Evolutionary conservation across 37 sponge, comb jelly and placozoan genomes (phyloP).

Genomic region (Ephydatia muelleri): DNA sequence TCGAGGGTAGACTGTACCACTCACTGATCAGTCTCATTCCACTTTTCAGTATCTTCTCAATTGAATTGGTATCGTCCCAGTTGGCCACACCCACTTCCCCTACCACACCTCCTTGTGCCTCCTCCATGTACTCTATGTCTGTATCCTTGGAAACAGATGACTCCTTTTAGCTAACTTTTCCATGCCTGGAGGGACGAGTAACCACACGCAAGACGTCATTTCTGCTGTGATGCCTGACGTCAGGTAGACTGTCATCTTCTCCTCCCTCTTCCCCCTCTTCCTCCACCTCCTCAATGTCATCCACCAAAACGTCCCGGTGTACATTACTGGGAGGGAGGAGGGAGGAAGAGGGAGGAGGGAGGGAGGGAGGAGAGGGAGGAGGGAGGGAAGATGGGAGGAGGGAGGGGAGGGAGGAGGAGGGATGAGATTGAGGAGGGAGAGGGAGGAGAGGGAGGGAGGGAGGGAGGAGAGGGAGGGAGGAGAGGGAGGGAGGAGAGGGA

Average conservation of each 20-base stretch:
- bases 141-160: conserved; percentile 20
- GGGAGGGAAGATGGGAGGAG: no score
- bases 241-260: background rate
- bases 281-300: conserved; percentile 9
- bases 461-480: background rate
- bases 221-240: conserved; percentile 1
- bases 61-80: background rate
- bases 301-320: background rate
- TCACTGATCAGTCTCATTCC: background rate
- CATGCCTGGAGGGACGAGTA: background rate
- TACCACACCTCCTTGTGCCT: background rate
- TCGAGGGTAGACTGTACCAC: no score
- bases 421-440: background rate
- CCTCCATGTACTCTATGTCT: conserved; percentile 1
- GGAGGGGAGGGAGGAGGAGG: no score
- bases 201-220: background rate
- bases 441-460: background rate
- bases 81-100: conserved; percentile 1
- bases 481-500: background rate
- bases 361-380: no score
- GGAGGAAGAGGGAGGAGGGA: background rate
- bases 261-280: conserved; percentile 2
- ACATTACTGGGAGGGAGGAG: background rate
- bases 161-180: conserved; percentile 43
- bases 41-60: background rate